Percentiles rank a stretch among this genome's conserved stretches.
These are phyloP conservation scores for Phytoseiulus persimilis DNA, from an alignment of 2,888 invertebrate species.

Conservation along the genomic window DNA sequence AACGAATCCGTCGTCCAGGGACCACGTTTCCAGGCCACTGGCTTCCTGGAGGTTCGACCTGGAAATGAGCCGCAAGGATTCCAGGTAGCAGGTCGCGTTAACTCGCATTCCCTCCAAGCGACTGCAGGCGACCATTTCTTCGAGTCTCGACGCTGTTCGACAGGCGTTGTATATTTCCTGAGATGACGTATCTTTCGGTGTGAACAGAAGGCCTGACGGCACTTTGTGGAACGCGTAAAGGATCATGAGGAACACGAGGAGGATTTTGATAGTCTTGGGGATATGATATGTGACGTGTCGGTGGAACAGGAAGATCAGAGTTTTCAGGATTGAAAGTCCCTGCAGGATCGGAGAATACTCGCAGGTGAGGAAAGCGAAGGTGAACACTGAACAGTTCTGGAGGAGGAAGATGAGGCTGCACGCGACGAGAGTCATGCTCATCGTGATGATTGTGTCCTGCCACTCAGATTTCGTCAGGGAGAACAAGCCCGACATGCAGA, in stretches of 20 bases:
- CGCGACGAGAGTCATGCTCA: slow-evolving; percentile 35
- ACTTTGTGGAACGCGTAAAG: slow-evolving; percentile 14
- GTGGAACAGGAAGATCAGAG: background rate
- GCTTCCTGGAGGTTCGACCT: slow-evolving; percentile 12
- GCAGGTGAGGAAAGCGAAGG: slow-evolving; percentile 31
- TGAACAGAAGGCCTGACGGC: slow-evolving; percentile 14
- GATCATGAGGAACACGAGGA: background rate
- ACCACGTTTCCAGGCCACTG: background rate
- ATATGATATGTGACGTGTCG: background rate
- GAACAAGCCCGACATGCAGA: slow-evolving; percentile 6
- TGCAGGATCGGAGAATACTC: slow-evolving; percentile 30
- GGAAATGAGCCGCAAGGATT: background rate
- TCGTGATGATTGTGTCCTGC: slow-evolving; percentile 21
- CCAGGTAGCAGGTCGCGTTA: background rate
- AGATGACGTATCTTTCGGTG: background rate
- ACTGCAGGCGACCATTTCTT: slow-evolving; percentile 32
- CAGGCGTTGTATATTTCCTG: slow-evolving; percentile 10
- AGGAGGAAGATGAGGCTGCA: slow-evolving; percentile 8
- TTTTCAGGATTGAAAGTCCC: slow-evolving; percentile 19
- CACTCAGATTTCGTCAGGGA: slow-evolving; percentile 9
- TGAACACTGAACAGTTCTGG: slow-evolving; percentile 9
- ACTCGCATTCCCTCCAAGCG: background rate
- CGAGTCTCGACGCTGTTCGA: background rate
- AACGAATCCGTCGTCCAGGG: slow-evolving; percentile 25
- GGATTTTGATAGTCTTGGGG: background rate